Percentiles rank a stretch among this genome's conserved stretches.
phyloP scores from a whole-genome alignment of 1,140 invertebrate species.

The Tetramorium alpestre region DNA sequence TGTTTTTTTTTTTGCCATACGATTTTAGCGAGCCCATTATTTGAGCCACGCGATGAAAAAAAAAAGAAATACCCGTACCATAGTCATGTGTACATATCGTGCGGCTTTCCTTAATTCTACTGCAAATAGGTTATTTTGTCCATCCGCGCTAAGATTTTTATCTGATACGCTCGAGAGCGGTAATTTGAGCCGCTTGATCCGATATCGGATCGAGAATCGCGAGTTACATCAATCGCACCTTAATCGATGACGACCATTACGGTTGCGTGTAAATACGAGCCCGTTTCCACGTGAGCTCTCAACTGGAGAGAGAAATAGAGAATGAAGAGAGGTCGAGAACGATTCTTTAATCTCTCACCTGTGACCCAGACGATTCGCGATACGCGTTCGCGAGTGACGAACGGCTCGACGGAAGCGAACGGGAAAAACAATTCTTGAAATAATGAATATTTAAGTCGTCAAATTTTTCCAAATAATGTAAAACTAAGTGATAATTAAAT shows the following conservation, averaged over 20 bases:
- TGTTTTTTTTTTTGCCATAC: conserved; percentile 78
- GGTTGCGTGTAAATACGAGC: conserved; percentile 27
- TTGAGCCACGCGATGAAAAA: neutral
- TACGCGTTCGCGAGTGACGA: conserved; percentile 70
- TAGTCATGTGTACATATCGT: too few relatives aligned
- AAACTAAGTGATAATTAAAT: neutral
- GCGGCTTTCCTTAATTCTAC: neutral
- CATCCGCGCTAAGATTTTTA: neutral
- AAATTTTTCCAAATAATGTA: neutral
- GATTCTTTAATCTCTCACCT: conserved; percentile 77
- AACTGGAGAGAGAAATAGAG: conserved; percentile 13
- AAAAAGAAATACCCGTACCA: neutral
- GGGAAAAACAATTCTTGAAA: neutral
- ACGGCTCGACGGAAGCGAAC: conserved; percentile 38
- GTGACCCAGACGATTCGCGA: conserved; percentile 73
- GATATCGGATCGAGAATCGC: neutral
- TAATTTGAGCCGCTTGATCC: neutral
- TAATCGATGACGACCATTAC: conserved; percentile 17
- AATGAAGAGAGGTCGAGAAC: conserved; percentile 37
- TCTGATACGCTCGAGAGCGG: neutral
- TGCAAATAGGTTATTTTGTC: neutral
- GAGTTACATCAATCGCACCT: conserved; percentile 14
- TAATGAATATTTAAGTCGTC: neutral
- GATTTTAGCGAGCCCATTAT: conserved; percentile 74
- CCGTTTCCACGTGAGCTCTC: conserved; percentile 48